A percentile compares a stretch with the other conserved stretches of the same genome.
These are phyloP conservation scores for Ganaspis brasiliensis DNA, from an alignment of 2,888 invertebrate genomes.

Conservation along the genomic window DNA sequence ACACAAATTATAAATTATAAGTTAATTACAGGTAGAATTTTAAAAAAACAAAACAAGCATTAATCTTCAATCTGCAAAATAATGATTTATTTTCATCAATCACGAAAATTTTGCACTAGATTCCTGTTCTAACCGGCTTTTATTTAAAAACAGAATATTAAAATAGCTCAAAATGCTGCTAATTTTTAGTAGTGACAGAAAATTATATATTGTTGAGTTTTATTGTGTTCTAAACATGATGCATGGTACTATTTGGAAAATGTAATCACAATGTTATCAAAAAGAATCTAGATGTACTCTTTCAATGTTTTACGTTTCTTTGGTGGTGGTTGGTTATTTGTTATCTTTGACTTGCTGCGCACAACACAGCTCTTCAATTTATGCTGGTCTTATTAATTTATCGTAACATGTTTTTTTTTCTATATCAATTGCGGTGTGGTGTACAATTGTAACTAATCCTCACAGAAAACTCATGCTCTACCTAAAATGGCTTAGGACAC, in stretches of 20 bases:
- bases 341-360: slow-evolving; percentile 58
- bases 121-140: slow-evolving; percentile 13
- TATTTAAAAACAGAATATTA: neutral
- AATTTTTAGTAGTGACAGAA: neutral
- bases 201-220: slow-evolving; percentile 17
- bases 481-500: slow-evolving; percentile 26
- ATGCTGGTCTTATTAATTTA: slow-evolving; percentile 36
- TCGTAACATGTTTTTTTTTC: slow-evolving; percentile 39
- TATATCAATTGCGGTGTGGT: slow-evolving; percentile 57
- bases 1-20: slow-evolving; percentile 20
- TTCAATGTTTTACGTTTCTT: slow-evolving; percentile 61
- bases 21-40: slow-evolving; percentile 37
- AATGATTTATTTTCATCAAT: slow-evolving; percentile 2
- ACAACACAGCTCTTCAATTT: slow-evolving; percentile 41
- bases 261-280: neutral
- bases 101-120: slow-evolving; percentile 18
- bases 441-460: slow-evolving; percentile 56
- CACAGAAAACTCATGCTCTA: slow-evolving; percentile 40
- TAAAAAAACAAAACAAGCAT: slow-evolving; percentile 2
- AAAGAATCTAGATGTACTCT: slow-evolving; percentile 48
- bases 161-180: neutral
- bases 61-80: slow-evolving; percentile 4
- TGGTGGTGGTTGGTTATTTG: slow-evolving; percentile 76
- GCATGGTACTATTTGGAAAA: slow-evolving; percentile 28
- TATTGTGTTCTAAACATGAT: slow-evolving; percentile 23